Percentiles rank a stretch among this genome's conserved stretches.
Conservation (phyloP, 2,888 invertebrate species). For the Empis livida region DNA sequence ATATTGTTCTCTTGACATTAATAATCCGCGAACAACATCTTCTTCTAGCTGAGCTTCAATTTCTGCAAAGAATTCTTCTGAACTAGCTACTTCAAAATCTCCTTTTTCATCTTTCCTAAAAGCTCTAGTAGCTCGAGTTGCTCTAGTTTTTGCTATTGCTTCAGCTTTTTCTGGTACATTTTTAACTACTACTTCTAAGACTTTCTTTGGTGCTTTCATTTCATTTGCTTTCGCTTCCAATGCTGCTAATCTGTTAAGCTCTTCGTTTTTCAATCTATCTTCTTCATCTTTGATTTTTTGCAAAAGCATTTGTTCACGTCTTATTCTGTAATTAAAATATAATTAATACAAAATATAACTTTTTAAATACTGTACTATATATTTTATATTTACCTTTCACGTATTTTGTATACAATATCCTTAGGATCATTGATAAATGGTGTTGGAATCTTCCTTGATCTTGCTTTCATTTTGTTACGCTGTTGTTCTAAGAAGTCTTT, state of each 20-base stretch:
- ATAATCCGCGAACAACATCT: slow-evolving; percentile 34
- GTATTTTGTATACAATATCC: slow-evolving; percentile 24
- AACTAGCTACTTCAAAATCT: too few species aligned
- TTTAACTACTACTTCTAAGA: background rate
- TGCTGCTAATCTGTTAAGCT: too few species aligned
- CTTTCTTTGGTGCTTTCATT: background rate
- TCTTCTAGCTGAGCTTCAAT: slow-evolving; percentile 23
- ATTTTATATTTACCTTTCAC: slow-evolving; percentile 22
- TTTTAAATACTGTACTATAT: too few species aligned
- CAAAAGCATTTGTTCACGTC: too few species aligned
- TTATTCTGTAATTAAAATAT: too few species aligned
- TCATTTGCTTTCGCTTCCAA: too few species aligned
- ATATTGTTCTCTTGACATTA: slow-evolving; percentile 40
- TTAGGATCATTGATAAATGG: slow-evolving; percentile 26
- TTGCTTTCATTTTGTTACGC: slow-evolving; percentile 28
- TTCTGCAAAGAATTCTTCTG: slow-evolving; percentile 11
- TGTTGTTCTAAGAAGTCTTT: slow-evolving; percentile 30
- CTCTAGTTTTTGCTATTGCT: background rate
- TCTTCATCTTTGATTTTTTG: too few species aligned
- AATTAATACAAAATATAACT: too few species aligned
- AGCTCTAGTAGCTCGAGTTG: background rate
- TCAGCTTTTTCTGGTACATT: too few species aligned
- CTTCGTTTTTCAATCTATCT: too few species aligned
- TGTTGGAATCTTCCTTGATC: slow-evolving; percentile 21
- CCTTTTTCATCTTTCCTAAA: too few species aligned